Conservation (phyloP, 2,888 invertebrate genomes). For the Drosophila maculinotata region DNA sequence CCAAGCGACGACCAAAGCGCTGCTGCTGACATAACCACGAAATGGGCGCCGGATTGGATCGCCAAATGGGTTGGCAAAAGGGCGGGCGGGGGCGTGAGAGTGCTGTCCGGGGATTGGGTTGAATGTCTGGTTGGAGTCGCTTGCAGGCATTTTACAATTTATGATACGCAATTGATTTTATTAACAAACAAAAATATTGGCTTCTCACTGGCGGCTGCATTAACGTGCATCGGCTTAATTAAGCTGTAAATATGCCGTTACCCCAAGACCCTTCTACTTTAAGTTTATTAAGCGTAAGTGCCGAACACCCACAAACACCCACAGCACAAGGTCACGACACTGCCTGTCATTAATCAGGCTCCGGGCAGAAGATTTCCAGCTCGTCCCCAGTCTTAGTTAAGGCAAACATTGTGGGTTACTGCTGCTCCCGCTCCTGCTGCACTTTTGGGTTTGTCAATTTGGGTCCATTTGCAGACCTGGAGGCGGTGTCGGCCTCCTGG, state of each 20-base stretch:
- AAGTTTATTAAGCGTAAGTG: conserved; percentile 4
- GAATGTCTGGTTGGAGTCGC: too few species aligned
- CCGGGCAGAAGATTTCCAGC: conserved; percentile 3
- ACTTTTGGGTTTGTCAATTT: conserved; percentile 46
- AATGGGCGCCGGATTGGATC: conserved; percentile 34
- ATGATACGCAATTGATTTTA: conserved; percentile 78
- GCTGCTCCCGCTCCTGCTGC: conserved; percentile 14
- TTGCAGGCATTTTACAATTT: conserved; percentile 63
- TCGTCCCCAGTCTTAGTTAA: conserved; percentile 27
- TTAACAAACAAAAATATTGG: conserved; percentile 72
- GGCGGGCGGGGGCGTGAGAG: background rate
- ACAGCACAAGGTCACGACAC: conserved; percentile 45
- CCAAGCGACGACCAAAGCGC: conserved; percentile 59
- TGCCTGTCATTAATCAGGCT: conserved; percentile 38
- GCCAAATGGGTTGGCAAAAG: conserved; percentile 6
- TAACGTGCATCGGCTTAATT: conserved; percentile 57
- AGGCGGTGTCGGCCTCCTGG: background rate
- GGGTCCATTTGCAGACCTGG: conserved; percentile 21
- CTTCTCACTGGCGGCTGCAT: conserved; percentile 50
- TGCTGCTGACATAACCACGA: conserved; percentile 51
- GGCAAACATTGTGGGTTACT: conserved; percentile 40
- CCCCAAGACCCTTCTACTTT: conserved; percentile 2
- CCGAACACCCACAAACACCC: background rate
- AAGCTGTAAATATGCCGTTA: conserved; percentile 45
- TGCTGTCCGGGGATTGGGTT: background rate